Evolutionary conservation across 2,888 invertebrate genomes (phyloP), one percentile per base, ranked within the genome.

Genomic region (Eurytoma adleriae): DNA sequence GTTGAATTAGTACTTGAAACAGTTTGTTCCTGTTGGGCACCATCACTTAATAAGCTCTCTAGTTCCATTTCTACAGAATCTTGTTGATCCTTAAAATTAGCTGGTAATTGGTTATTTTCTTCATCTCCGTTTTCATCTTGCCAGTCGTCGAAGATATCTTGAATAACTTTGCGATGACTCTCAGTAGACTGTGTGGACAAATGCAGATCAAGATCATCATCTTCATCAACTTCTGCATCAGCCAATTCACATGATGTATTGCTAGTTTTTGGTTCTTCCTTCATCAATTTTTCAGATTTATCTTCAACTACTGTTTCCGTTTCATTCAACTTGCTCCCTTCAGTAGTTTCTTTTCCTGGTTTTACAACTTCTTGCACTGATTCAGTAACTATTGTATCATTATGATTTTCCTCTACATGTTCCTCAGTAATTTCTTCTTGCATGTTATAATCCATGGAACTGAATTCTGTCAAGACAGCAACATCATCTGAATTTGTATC

Each of bases 71-170:
- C 83, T 10, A 81, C 83, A 20, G 79, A 81, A 54, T 83, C 83
- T 16, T 81, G 81, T 14, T 78, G 59, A 14, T 81, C 80, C 56
- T 78, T 82, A 16, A 69, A 68, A 14, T 30, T 87, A 0, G 81
- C 87, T 0, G 83, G 57, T 0, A 83, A 81, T 16, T 85, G 85
- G 30, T 73, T 79, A 13, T 76, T 66, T 14, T 86, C 85, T 13
- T 90, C 90, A 7, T 90, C 90, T 0, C 80, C 81, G 83, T 88
- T 88, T 66, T 90, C 90, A 61, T 88, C 91, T 10, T 86, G 87
- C 91, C 91, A 91, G 73, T 91, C 91, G 66, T 90, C 89, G 78
- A 90, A 90, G 12, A 91, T 91, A 74, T 89, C 89, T 78, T 91
- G 89, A 74, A 91, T 89, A 0, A 90, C 87, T 76, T 89, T 90